Evolutionary conservation across 2,113 vertebrate species (phyloP).

Genomic region (Vidua chalybeata): DNA sequence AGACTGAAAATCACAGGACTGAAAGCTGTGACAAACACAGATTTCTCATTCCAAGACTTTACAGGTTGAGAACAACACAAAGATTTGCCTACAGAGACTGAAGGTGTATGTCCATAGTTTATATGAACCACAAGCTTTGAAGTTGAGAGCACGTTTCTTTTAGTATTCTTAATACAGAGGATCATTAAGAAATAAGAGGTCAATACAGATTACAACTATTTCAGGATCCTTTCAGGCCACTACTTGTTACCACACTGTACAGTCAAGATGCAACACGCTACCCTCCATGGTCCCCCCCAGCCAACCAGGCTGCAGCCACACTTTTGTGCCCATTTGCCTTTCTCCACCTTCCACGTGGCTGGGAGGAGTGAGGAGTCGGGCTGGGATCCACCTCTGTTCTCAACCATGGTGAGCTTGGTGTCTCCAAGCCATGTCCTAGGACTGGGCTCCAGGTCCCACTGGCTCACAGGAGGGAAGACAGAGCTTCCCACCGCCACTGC

Average conservation of each 20-base stretch:
- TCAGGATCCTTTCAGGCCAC: background rate
- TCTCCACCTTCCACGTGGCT: background rate
- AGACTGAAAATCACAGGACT: slow-evolving; percentile 15
- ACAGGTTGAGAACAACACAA: background rate
- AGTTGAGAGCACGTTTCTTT: background rate
- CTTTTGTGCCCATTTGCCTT: background rate
- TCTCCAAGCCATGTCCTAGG: background rate
- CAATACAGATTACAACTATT: background rate
- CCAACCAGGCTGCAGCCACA: background rate
- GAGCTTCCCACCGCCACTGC: background rate
- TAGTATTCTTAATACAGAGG: background rate
- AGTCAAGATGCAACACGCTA: fast-evolving
- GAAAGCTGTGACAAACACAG: slow-evolving; percentile 38
- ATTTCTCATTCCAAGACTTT: background rate
- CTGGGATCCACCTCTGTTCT: background rate
- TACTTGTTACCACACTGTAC: fast-evolving
- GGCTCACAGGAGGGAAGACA: background rate
- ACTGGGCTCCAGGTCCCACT: background rate
- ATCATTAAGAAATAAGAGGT: background rate
- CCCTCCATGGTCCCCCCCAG: fast-evolving
- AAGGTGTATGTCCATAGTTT: background rate
- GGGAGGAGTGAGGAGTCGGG: background rate
- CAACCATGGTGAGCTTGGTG: fast-evolving
- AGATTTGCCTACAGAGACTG: background rate
- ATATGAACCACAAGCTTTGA: background rate